phyloP scores from a whole-genome alignment of 2,797 vertebrate species.

The Vespertilio murinus region DNA sequence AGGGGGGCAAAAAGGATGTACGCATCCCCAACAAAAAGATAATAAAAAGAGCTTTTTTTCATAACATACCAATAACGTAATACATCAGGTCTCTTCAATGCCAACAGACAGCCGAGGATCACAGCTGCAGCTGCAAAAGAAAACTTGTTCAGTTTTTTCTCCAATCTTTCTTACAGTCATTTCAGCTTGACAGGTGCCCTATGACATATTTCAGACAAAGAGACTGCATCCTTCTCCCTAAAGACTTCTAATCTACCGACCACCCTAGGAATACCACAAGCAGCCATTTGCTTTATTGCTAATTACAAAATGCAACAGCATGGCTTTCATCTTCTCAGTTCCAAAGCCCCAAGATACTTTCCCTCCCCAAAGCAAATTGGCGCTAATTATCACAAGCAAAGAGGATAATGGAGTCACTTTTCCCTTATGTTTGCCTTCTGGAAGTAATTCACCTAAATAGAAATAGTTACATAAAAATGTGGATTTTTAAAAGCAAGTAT shows the following conservation, averaged over 20 bases:
- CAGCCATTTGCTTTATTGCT: conserved; percentile 48
- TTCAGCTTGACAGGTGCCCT: conserved; percentile 28
- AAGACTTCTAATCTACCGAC: conserved; percentile 46
- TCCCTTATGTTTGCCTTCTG: conserved; percentile 52
- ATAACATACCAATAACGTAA: conserved; percentile 99
- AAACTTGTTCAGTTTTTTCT: conserved; percentile 76
- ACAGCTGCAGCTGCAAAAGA: conserved; percentile 93
- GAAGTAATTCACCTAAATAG: conserved; percentile 61
- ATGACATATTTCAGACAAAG: background rate
- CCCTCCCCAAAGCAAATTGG: conserved; percentile 34
- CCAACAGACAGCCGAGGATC: conserved; percentile 95
- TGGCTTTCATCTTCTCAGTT: conserved; percentile 48
- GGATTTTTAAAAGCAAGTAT: conserved; percentile 47
- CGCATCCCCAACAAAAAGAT: conserved; percentile 31
- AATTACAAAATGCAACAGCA: conserved; percentile 52
- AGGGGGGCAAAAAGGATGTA: conserved; percentile 18
- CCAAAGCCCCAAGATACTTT: conserved; percentile 40
- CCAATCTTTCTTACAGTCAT: conserved; percentile 44
- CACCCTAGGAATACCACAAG: conserved; percentile 57
- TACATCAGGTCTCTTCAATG: conserved; percentile 99
- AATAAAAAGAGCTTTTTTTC: conserved; percentile 56
- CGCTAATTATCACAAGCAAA: conserved; percentile 58
- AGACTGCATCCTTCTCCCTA: conserved; percentile 8
- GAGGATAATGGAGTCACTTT: conserved; percentile 35
- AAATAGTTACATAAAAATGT: conserved; percentile 62